Conservation (phyloP, 2,888 invertebrate species). For the Lamproptera curius region DNA sequence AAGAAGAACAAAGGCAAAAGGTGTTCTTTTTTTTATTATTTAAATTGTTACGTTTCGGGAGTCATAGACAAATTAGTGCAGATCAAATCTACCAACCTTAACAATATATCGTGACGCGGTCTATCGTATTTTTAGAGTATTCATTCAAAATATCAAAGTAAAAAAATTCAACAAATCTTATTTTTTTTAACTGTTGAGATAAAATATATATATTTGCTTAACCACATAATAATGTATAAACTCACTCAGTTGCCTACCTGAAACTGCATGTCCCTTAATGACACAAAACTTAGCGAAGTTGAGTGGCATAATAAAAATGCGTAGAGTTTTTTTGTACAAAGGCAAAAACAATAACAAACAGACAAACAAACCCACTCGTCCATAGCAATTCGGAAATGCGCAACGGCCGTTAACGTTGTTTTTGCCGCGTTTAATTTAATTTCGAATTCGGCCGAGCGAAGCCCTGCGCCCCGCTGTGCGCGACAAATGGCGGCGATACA, state of each 20-base stretch:
- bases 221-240: too few relatives aligned
- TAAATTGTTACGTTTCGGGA: conserved; percentile 25
- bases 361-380: background rate
- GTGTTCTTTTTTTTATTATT: conserved; percentile 14
- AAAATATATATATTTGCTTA: too few relatives aligned
- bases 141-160: too few relatives aligned
- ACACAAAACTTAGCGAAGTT: too few relatives aligned
- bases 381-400: conserved; percentile 21
- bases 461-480: conserved; percentile 61
- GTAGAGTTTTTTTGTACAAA: too few relatives aligned
- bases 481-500: conserved; percentile 74
- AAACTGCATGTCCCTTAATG: too few relatives aligned
- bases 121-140: too few relatives aligned
- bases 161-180: too few relatives aligned
- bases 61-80: conserved; percentile 75
- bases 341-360: background rate
- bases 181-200: too few relatives aligned
- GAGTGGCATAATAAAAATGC: too few relatives aligned
- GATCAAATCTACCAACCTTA: conserved; percentile 52
- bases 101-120: too few relatives aligned
- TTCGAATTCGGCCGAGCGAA: conserved; percentile 65
- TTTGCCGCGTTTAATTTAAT: conserved; percentile 75
- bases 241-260: too few relatives aligned
- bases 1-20: conserved; percentile 21
- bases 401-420: conserved; percentile 62